Evolutionary conservation across 2,888 invertebrate genomes (phyloP), one percentile per base, ranked within the genome.

Genomic region (Polia nebulosa): DNA sequence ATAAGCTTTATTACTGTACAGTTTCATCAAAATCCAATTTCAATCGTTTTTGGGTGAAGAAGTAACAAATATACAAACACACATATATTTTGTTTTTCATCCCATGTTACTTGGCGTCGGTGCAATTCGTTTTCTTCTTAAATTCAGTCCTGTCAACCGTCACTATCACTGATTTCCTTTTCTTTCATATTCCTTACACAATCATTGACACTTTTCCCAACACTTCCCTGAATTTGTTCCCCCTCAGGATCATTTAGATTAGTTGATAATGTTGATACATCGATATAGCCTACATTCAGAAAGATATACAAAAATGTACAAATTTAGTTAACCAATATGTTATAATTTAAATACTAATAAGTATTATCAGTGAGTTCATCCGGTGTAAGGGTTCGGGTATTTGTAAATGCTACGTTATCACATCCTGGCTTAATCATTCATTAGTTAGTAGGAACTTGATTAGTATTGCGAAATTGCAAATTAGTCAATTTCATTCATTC

Each of bases 371-470:
- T 91, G 89, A 90, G 88, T 85, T 87, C 89, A 85, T 94, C 92
- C 93, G 91, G 89, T 84, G 76, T 84, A 80, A 83, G 81, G 64
- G 73, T 82, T 82, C 73, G 66, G 85, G 76, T 84, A 87, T 89
- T 81, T 84, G 88, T 89, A 87, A 87, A 74, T 73, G 86, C 85
- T 69, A 57, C 85, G 79, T 84, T 85, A 83, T 84, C 78, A 83
- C 89, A 88, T 94, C 93, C 94, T 91, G 92, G 71, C 85, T 87
- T 77, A 89, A 87, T 90, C 88, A 90, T 84, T 92, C 86, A 92
- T 93, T 93, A 92, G 87, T 91, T 89, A 88, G 81, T 87, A n/a
- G n/a, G n/a, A n/a, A 85, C 74, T 83, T 69, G 79, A 85, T 85
- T 84, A 86, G 68, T 72, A 60, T 78, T 78, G 67, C 67, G 51